phyloP scores from a whole-genome alignment of 2,797 vertebrate species.

The Oreortyx pictus region DNA sequence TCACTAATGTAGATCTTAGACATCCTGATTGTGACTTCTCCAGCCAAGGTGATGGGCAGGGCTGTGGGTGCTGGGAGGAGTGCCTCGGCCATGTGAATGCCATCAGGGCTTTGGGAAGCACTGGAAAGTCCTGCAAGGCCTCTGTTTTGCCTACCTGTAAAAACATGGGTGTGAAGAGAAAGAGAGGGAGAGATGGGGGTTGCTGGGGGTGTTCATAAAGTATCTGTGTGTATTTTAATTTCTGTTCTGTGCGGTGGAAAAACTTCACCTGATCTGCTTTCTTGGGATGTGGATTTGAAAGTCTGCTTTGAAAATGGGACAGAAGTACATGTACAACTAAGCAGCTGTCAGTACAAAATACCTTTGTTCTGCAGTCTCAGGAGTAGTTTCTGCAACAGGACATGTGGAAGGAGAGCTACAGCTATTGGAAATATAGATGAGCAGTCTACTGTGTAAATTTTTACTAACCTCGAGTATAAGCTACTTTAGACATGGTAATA shows the following conservation, averaged over 20 bases:
- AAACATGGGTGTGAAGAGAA: no score
- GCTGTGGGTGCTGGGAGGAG: neutral
- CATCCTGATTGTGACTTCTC: neutral
- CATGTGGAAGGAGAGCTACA: rapidly evolving
- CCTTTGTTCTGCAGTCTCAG: neutral
- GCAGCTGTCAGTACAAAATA: neutral
- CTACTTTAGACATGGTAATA: constrained; percentile 34
- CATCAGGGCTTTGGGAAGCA: neutral
- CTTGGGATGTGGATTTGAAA: neutral
- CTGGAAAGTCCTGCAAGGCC: neutral
- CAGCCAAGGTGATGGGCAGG: neutral
- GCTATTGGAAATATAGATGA: neutral
- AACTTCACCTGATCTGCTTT: neutral
- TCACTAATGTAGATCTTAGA: neutral
- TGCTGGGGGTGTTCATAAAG: neutral
- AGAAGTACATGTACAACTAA: neutral
- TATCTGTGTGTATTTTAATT: neutral
- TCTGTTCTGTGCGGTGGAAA: neutral
- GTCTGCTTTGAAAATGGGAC: neutral
- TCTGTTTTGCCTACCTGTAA: neutral
- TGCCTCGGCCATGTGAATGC: neutral
- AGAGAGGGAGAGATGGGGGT: no score
- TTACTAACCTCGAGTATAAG: neutral
- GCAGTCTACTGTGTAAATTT: neutral
- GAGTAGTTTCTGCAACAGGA: neutral